Evolutionary conservation across 2,113 vertebrate species (phyloP), one percentile per base, ranked within the genome.

Genomic region (Cephalopterus ornatus): DNA sequence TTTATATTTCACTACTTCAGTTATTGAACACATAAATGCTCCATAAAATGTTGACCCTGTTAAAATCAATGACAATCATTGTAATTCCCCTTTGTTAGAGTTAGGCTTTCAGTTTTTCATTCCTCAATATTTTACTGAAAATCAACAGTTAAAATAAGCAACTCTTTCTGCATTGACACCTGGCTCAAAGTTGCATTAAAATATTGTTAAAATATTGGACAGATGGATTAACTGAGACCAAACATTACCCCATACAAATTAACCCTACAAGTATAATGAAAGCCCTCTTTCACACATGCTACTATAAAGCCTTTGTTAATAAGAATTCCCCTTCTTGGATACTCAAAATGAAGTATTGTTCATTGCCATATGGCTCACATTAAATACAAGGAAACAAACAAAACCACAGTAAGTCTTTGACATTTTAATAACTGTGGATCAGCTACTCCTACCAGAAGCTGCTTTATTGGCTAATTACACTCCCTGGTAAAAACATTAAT

Each of bases 341-440:
- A 92, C 66, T 85, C 71, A 90, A 88, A 96, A 92, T 76, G 78
- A 93, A 94, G 82, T 80, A 96, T 93, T 97, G 85, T 93, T 95
- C 82, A 42, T 76, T 88, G 85, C 94, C 96, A 95, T 88, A 96
- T 96, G 96, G 96, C n/a, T 95, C 32, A 19, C 88, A 92, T 93
- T 96, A 95, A 95, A 90, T 65, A 93, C 85, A 95, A 76, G 71
- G 85, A 92, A 95, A 93, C 93, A 96, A 97, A 97, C 88, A 96
- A 88, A 93, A 93, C 0, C 94, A 95, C 82, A 92, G 71, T 73
- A 70, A 79, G 82, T 62, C 96, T 95, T 73, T 93, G 95, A 93
- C 95, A 92, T 94, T 94, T 97, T 95, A 95, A 96, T 68, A 82
- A 76, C 88, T 15, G 0, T 32, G 63, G 78, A 90, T 78, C 71